Evolutionary conservation across 2,888 invertebrate genomes (phyloP).

Genomic region (Catocala sponsa): DNA sequence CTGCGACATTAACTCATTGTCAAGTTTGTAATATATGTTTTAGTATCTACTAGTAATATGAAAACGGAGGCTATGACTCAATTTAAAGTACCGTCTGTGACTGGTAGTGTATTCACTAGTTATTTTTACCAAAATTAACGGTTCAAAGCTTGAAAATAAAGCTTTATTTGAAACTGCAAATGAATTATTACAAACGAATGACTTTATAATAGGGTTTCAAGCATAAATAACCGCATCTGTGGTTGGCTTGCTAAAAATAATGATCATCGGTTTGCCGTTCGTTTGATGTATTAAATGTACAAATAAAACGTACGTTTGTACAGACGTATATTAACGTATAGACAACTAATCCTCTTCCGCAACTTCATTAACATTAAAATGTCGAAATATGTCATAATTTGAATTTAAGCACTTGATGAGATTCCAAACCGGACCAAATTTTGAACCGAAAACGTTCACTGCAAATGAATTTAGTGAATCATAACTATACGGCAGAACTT

Average conservation of each 20-base stretch:
- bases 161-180: neutral
- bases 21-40: neutral
- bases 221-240: too few species aligned
- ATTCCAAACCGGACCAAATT: slow-evolving; percentile 35
- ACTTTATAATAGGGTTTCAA: too few species aligned
- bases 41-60: neutral
- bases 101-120: neutral
- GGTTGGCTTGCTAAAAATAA: neutral
- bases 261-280: neutral
- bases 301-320: too few species aligned
- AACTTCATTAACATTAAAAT: slow-evolving; percentile 31
- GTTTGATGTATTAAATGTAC: too few species aligned
- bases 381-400: slow-evolving; percentile 26
- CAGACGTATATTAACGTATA: neutral
- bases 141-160: neutral
- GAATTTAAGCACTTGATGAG: slow-evolving; percentile 34
- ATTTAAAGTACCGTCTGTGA: slow-evolving; percentile 3
- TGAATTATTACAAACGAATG: too few species aligned
- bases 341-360: slow-evolving; percentile 7
- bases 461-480: slow-evolving; percentile 25
- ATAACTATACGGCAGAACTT: neutral
- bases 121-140: neutral
- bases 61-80: neutral
- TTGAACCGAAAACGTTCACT: slow-evolving; percentile 15
- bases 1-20: neutral